phyloP scores from a whole-genome alignment of 2,797 vertebrate species.

The Gadopsis marmoratus region DNA sequence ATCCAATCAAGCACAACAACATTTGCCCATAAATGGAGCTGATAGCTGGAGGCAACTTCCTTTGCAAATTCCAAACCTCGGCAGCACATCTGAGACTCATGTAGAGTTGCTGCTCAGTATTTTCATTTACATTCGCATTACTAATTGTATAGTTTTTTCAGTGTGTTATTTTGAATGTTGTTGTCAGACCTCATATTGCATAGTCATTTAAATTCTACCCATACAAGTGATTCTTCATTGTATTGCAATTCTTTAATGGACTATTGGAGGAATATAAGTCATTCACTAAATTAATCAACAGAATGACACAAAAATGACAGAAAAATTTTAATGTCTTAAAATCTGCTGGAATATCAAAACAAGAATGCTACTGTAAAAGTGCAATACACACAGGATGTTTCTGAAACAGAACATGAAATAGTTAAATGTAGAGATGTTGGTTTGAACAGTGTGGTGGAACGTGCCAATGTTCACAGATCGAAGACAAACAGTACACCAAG shows the following conservation, averaged over 20 bases:
- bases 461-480: conserved; percentile 72
- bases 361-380: background rate
- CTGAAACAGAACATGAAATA: conserved; percentile 33
- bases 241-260: background rate
- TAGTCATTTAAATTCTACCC: background rate
- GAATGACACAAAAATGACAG: background rate
- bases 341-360: conserved; percentile 12
- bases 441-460: conserved; percentile 67
- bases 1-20: conserved; percentile 70
- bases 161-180: background rate
- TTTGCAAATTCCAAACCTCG: conserved; percentile 62
- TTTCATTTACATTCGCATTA: conserved; percentile 33
- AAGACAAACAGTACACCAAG: conserved; percentile 75
- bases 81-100: conserved; percentile 48
- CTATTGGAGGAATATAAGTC: background rate
- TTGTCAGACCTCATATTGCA: background rate
- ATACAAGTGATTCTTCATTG: background rate
- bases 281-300: conserved; percentile 4
- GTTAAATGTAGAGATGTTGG: conserved; percentile 53
- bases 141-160: conserved; percentile 9
- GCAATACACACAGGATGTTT: background rate
- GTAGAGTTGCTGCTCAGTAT: conserved; percentile 20
- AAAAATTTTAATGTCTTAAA: background rate
- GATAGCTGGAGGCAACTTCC: conserved; percentile 57
- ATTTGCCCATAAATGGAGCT: conserved; percentile 51